Evolutionary conservation across 2,113 vertebrate species (phyloP), one percentile per base, ranked within the genome.

Genomic region (Grus americana): DNA sequence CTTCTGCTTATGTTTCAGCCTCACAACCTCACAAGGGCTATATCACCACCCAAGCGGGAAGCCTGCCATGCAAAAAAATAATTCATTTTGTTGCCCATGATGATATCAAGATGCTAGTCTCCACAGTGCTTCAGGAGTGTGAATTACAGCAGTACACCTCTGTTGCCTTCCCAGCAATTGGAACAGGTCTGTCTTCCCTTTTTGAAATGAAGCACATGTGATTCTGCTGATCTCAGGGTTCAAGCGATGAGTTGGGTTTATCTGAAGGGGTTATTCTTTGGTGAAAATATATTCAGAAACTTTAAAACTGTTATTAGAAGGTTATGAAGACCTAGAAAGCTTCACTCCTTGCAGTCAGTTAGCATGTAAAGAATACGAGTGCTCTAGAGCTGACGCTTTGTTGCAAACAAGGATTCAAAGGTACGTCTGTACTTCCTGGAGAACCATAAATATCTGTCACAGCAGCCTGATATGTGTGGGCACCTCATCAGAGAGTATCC

Each of bases 161-260:
- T 26, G 95, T 99, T 4, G 79, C 98, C 8, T 98, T 99, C 63
- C 99, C 99, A 81, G 99, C 99, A 62, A 98, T 99, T 93, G 99
- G 99, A 89, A 99, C 99, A 99, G 99, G 99, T 99, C 49, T 58
- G 97, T 92, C 49, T 66, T 68, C 80, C 29, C 38, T 32, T 80
- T 58, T 57, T 68, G 59, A 73, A 92, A 38, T 34, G 22, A 20
- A 61, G 18, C 72, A 32, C 44, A 12, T 55, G 32, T n/a, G 38
- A 26, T 92, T 87, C 38, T 63, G 38, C 49, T 82, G 58, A 73
- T 66, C 42, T 92, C 10, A 4, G 27, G 17, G 21, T 8, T 78
- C 47, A 74, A 40, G 17, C 3, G 2, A 38, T 91, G 21, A 58
- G 30, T 63, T 66, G 65, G 40, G 46, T 79, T 89, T 62, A 50